phyloP scores from a whole-genome alignment of 1,140 invertebrate genomes.

The Hypothenemus hampei region DNA sequence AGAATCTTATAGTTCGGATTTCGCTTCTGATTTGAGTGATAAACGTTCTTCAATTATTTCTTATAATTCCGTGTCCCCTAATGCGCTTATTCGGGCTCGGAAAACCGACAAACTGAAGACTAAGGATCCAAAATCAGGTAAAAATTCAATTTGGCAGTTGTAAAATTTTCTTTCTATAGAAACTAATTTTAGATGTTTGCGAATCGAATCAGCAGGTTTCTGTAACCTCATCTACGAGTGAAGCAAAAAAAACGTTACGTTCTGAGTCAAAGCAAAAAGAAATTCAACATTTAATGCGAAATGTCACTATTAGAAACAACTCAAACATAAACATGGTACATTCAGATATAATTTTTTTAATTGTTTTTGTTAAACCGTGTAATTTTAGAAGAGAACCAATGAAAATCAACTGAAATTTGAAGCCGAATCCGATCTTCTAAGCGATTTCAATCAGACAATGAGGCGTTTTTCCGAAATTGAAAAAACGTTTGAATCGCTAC shows the following conservation, averaged over 20 bases:
- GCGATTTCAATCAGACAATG: conserved; percentile 41
- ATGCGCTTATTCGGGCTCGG: no score
- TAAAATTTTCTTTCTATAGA: background rate
- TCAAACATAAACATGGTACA: background rate
- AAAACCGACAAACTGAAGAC: no score
- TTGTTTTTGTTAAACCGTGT: background rate
- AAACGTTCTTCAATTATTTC: no score
- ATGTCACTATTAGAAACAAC: conserved; percentile 4
- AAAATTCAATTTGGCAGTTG: background rate
- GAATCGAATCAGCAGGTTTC: background rate
- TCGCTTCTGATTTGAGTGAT: background rate
- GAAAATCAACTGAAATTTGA: conserved; percentile 42
- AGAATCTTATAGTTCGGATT: conserved; percentile 2
- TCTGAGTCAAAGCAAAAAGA: no score
- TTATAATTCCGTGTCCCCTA: no score
- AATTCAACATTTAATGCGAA: conserved; percentile 1
- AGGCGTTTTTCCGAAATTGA: conserved; percentile 38
- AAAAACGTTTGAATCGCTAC: conserved; percentile 36
- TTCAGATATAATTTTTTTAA: background rate
- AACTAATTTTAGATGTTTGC: background rate
- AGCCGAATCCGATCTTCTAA: conserved; percentile 39
- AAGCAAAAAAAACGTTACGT: no score
- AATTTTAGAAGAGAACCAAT: conserved; percentile 10
- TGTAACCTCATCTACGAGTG: background rate
- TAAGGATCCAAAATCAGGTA: no score